A percentile compares a stretch with the other conserved stretches of the same genome.
phyloP scores from a whole-genome alignment of 2,888 invertebrate species.

The Trissolcus brochymenae region DNA sequence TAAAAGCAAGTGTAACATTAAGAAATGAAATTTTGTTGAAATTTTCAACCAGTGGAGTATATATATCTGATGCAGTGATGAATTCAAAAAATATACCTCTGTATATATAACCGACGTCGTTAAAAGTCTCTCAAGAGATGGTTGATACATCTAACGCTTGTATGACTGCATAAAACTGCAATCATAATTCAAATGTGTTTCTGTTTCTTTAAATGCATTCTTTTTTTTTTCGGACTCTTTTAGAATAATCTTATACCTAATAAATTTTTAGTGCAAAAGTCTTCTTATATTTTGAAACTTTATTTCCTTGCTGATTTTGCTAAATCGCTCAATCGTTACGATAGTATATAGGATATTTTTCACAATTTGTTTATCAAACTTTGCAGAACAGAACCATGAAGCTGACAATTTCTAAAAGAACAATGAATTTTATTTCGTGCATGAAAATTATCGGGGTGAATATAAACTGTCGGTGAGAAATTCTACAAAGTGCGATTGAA shows the following conservation, averaged over 20 bases:
- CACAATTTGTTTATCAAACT: background rate
- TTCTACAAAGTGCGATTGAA: slow-evolving; percentile 44
- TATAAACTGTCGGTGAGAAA: too few species aligned
- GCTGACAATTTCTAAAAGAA: background rate
- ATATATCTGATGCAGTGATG: slow-evolving; percentile 29
- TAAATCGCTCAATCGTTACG: too few species aligned
- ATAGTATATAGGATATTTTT: background rate
- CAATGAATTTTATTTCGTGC: slow-evolving; percentile 23
- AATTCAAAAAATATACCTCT: slow-evolving; percentile 45
- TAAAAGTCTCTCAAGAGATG: slow-evolving; percentile 44
- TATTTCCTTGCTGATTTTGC: background rate
- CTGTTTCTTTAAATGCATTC: slow-evolving; percentile 41
- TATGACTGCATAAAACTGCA: slow-evolving; percentile 49
- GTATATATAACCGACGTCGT: slow-evolving; percentile 33
- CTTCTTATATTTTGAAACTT: background rate
- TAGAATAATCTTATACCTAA: too few species aligned
- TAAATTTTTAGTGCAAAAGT: too few species aligned
- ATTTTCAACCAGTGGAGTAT: slow-evolving; percentile 48
- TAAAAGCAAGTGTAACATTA: slow-evolving; percentile 31
- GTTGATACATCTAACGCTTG: slow-evolving; percentile 42
- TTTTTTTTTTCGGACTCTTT: slow-evolving; percentile 5
- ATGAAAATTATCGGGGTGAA: slow-evolving; percentile 32
- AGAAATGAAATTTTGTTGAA: slow-evolving; percentile 49
- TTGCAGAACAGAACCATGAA: too few species aligned
- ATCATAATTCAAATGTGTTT: slow-evolving; percentile 34